Base-by-base conservation (phyloP, 2,888 invertebrate species). In the Aradus depressus region DNA sequence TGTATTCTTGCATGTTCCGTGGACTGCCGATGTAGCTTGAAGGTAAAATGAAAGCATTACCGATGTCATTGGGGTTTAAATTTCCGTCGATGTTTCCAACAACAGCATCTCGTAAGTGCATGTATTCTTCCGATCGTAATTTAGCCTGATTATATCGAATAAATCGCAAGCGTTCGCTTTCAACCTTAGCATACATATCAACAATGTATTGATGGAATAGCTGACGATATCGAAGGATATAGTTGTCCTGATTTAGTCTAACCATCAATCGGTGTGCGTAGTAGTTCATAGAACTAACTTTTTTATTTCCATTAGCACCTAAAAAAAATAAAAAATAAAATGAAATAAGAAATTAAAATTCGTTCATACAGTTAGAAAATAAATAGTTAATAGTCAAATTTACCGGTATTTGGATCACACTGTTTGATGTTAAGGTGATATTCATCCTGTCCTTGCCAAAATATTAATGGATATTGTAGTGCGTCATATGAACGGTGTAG, bases 121-220 rank as follows among this genome's bases (percentile, higher is more conserved):
- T n/a, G n/a, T n/a, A n/a, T n/a, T n/a, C n/a, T n/a, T n/a, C n/a
- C 48, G 61, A 41, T 32, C 60, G 51, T 51, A 65, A 51, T 44
- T 63, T 60, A 2, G 22, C 22, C 54, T 67, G 64, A 50, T 66
- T 63, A 2, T 54, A 58, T 25, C 62, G 57, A 32, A 64, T 50
- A 50, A 47, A 67, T 12, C 41, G 38, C 14, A 67, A 49, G 10
- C 63, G 60, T 52, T 65, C 61, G 12, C 53, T 58, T 54, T 68
- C 66, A 18, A 66, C 62, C 56, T 65, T 65, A 0, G 59, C 64
- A 56, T 64, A 67, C 60, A 62, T 60, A 53, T 68, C 66, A 22
- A 67, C 65, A 10, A 61, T 44, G 45, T 57, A 68, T 54, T 67
- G 66, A 45, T 64, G 61, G 23, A 62, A 63, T 3, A 67, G 55